Evolutionary conservation across 1,140 invertebrate species (phyloP), one percentile per base, ranked within the genome.

Genomic region (Neuroterus valhalla): DNA sequence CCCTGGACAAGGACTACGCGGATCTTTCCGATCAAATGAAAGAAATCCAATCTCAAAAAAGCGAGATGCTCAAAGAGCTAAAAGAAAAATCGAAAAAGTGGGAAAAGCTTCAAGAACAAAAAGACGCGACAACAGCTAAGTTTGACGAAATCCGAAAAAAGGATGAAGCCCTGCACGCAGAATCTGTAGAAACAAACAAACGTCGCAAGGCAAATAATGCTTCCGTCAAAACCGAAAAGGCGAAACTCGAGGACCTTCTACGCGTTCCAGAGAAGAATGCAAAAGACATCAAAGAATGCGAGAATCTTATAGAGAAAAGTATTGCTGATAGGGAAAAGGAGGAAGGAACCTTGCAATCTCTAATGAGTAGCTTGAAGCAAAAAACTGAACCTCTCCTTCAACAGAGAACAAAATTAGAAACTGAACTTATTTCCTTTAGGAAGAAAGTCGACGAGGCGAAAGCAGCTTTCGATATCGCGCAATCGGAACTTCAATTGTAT

Each of bases 401-500:
- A 26, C 78, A 89, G 19, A 85, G 89, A 11, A 81, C 82, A 0
- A 88, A 89, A 70, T 80, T 94, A 0, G 92, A 95, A 89, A 91
- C 91, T 1, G 89, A 94, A 74, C 86, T 97, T 5, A 92, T 95
- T 23, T 91, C 91, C 26, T 86, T 96, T 1, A 94, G 93, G 80
- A 94, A 94, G 78, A 90, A 91, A 21, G 93, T 95, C 0, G 93
- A 96, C 84, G 92, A 95, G 84, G 92, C 94, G 0, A 95, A 95
- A 82, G 93, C 94, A 3, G 91, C 88, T 71, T 93, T 93, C 71
- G 93, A 95, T 78, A 88, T 98, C 17, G 94, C 95, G 0, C 93
- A 97, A 82, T 95, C 94, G 0, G 94, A 98, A 85, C 87, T 98
- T 4, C 94, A 97, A 84, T 91, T 98, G 21, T 96, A 95, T 72